Conservation (phyloP, 23 tunicate species). For the Halocynthia aurantium region DNA sequence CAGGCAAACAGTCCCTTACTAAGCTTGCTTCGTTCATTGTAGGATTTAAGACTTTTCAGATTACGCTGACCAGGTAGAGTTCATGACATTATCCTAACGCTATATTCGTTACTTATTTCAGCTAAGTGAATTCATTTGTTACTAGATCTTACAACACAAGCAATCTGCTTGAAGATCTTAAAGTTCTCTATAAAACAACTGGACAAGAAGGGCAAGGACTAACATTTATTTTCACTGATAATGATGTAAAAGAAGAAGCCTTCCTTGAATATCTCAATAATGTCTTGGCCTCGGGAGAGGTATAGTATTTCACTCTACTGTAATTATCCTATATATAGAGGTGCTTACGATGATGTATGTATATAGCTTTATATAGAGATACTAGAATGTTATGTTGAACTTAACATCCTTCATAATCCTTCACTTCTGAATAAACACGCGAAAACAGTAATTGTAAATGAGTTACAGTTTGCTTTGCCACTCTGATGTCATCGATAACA, state of each 20-base stretch:
- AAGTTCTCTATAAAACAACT: constrained; percentile 75
- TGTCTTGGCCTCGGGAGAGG: constrained; percentile 93
- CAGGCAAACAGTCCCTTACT: constrained; percentile 91
- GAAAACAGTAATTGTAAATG: too few relatives aligned
- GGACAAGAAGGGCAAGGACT: constrained; percentile 87
- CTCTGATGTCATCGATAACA: too few relatives aligned
- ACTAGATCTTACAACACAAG: constrained; percentile 69
- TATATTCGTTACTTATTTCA: not conserved
- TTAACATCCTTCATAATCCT: not conserved
- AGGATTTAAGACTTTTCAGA: constrained; percentile 88
- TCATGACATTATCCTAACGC: not conserved
- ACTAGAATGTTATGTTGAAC: not conserved
- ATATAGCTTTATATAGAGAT: not conserved
- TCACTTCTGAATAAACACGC: not conserved
- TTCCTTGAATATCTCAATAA: constrained; percentile 94
- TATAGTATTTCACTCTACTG: constrained; percentile 7
- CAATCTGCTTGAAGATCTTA: constrained; percentile 90
- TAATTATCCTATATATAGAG: not conserved
- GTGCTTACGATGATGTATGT: not conserved
- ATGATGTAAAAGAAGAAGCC: constrained; percentile 89
- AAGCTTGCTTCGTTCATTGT: constrained; percentile 70
- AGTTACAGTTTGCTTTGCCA: too few relatives aligned
- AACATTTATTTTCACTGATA: constrained; percentile 92
- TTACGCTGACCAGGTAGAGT: constrained; percentile 81
- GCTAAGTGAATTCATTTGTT: not conserved